phyloP scores from a whole-genome alignment of 2,113 vertebrate species.

The Eulacestoma nigropectus region DNA sequence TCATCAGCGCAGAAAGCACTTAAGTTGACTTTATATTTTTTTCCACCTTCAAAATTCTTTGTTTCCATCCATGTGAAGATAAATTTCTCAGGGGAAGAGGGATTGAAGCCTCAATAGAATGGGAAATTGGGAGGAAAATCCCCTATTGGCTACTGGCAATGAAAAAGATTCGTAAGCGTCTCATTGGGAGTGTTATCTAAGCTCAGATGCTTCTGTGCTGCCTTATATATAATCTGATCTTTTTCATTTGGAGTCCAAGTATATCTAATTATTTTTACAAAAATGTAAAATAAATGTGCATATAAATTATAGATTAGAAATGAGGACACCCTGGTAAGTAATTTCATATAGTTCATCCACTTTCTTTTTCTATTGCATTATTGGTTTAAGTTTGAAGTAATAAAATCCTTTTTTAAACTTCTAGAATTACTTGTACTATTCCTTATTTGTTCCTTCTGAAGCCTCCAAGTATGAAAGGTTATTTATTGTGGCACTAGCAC shows the following conservation, averaged over 20 bases:
- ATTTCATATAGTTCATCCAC: background rate
- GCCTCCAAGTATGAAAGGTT: conserved; percentile 64
- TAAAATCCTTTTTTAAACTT: conserved; percentile 62
- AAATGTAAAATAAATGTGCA: conserved; percentile 51
- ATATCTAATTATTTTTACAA: conserved; percentile 41
- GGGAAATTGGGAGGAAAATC: conserved; percentile 51
- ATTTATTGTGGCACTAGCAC: conserved; percentile 67
- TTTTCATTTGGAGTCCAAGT: conserved; percentile 20
- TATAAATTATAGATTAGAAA: conserved; percentile 49
- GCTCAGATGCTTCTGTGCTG: background rate
- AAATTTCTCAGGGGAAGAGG: background rate
- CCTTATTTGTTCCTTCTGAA: conserved; percentile 68
- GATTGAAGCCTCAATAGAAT: conserved; percentile 4
- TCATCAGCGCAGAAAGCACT: conserved; percentile 12
- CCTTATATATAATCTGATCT: conserved; percentile 17
- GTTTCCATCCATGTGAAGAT: background rate
- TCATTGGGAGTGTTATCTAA: conserved; percentile 25
- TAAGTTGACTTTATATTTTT: conserved; percentile 1
- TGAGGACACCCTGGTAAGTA: conserved; percentile 17
- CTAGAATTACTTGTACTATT: conserved; percentile 57
- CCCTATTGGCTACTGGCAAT: conserved; percentile 1
- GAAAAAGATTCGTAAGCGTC: background rate
- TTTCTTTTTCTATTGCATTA: conserved; percentile 6
- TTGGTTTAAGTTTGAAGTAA: conserved; percentile 58
- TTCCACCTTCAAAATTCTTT: conserved; percentile 15